Conservation (phyloP, 1,140 invertebrate genomes). For the Varroa destructor region DNA sequence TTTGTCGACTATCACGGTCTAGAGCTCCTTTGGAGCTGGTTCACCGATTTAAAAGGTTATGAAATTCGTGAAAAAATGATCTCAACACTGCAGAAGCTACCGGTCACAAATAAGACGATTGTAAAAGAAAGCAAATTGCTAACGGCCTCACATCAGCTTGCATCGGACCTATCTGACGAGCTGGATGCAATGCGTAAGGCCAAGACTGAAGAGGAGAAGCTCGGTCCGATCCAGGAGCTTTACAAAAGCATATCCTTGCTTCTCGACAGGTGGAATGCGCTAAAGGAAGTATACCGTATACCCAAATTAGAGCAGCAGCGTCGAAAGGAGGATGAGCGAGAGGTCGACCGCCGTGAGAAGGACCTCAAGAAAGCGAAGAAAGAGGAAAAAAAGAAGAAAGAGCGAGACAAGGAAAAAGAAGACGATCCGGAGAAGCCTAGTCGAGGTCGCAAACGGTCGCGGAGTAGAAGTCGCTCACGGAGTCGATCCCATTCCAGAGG, state of each 20-base stretch:
- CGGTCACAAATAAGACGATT: constrained; percentile 80
- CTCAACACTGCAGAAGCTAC: constrained; percentile 49
- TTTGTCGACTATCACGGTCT: constrained; percentile 91
- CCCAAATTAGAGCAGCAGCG: constrained; percentile 82
- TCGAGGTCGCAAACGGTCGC: constrained; percentile 34
- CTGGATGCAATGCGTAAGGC: constrained; percentile 19
- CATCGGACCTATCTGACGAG: constrained; percentile 35
- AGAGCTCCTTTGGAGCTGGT: constrained; percentile 76
- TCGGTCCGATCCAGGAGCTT: constrained; percentile 11
- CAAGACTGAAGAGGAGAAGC: neutral
- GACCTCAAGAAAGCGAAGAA: constrained; percentile 22
- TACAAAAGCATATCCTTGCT: constrained; percentile 27
- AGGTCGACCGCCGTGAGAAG: constrained; percentile 48
- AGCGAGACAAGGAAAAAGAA: constrained; percentile 24
- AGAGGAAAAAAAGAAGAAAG: constrained; percentile 37
- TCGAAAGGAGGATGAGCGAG: constrained; percentile 79
- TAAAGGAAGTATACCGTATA: constrained; percentile 80
- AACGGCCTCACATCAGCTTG: constrained; percentile 61
- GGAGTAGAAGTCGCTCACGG: constrained; percentile 24
- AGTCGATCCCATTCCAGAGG: constrained; percentile 27
- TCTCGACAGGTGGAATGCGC: constrained; percentile 50
- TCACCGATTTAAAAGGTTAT: constrained; percentile 50
- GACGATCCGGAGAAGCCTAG: constrained; percentile 38
- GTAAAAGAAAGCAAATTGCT: constrained; percentile 73
- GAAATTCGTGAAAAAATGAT: constrained; percentile 35